Conservation (phyloP, 1,140 invertebrate species). For the Drosophila baimaii region DNA sequence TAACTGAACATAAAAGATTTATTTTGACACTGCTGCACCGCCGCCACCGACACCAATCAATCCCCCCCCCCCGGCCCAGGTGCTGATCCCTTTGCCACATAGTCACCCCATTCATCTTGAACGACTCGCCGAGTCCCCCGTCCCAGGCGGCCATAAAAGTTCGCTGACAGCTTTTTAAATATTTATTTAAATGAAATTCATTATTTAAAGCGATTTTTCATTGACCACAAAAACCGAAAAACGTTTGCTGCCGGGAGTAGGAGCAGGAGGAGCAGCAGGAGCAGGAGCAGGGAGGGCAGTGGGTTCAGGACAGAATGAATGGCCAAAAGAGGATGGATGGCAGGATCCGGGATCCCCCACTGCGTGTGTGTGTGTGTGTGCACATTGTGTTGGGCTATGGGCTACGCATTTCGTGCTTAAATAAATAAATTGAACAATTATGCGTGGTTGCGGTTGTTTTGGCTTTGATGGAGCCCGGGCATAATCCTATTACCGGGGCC, state of each 20-base stretch:
- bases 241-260: constrained; percentile 60
- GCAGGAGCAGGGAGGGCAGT: background rate
- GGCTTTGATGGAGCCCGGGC: constrained; percentile 75
- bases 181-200: constrained; percentile 79
- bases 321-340: constrained; percentile 24
- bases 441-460: constrained; percentile 81
- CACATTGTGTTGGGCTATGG: constrained; percentile 31
- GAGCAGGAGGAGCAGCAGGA: background rate
- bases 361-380: constrained; percentile 1
- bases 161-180: constrained; percentile 78
- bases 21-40: constrained; percentile 23
- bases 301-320: constrained; percentile 18
- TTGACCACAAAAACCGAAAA: constrained; percentile 80
- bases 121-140: background rate
- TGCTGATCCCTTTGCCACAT: constrained; percentile 22
- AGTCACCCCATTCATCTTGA: constrained; percentile 14
- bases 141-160: constrained; percentile 48
- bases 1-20: background rate
- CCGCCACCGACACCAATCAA: constrained; percentile 24
- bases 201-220: constrained; percentile 81
- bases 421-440: constrained; percentile 83
- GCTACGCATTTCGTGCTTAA: constrained; percentile 75
- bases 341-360: constrained; percentile 5
- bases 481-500: constrained; percentile 75
- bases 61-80: constrained; percentile 33